Evolutionary conservation across 2,113 vertebrate species (phyloP), one percentile per base, ranked within the genome.

Genomic region (Paradisaea rubra): DNA sequence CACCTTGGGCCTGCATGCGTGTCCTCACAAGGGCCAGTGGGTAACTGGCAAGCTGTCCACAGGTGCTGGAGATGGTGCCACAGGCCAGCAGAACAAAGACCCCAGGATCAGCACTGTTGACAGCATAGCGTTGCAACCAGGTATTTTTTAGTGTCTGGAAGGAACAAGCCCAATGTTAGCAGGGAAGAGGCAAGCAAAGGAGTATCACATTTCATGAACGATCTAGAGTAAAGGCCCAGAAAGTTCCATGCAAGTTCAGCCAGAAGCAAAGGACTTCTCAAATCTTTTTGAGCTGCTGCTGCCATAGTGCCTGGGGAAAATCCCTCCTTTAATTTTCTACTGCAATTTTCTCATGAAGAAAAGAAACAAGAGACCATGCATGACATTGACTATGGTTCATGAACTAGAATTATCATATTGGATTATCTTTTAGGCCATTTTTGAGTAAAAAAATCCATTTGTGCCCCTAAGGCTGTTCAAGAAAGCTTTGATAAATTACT

Each of bases 1-100:
- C 83, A 99, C 99, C 99, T 98, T 99, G 99, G 14, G 98, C 99
- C 95, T 99, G 99, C 99, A 99, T 99, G 31, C 99, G 98, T 30
- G 99, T 99, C 96, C 99, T 97, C 90, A 99, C 98, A 7, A 99
- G 98, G 28, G 99, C 99, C 39, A 99, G 97, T 0, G 99, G 99
- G 96, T 99, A 99, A 96, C 99, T 99, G 86, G 99, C 98, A 44
- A 99, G 97, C 91, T 99, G 99, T 7, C 99, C 99, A 53, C 99
- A 99, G 4, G 99, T 99, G 93, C 99, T 99, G 65, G 99, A 99
- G 27, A 99, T 98, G 83, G 99, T 99, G 63, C 99, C 98, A 60
- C 99, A 99, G 35, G 99, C 99, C 83, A 99, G 97, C 31, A 99
- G 98, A 56, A 99, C 99, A 37, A 99, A 99, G 73, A 99, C 99